Evolutionary conservation across 1,140 invertebrate species (phyloP).

Genomic region (Pygmarrhopalites habei): DNA sequence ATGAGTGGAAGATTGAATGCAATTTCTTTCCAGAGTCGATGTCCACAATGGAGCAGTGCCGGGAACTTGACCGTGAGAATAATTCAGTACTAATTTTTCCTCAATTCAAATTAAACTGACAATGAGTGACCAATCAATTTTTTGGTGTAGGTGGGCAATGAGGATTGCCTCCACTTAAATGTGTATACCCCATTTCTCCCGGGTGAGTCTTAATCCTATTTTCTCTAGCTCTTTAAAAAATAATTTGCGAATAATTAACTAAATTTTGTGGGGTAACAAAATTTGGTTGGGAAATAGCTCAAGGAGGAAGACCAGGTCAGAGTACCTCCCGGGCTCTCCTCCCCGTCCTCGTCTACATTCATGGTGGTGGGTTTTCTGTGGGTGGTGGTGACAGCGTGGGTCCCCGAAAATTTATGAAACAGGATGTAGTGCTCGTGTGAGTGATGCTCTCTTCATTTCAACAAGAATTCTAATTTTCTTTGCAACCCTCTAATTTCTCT

Average conservation of each 20-base stretch:
- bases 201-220: background rate
- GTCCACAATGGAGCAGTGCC: constrained; percentile 16
- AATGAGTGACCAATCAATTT: too few relatives aligned
- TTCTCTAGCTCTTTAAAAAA: background rate
- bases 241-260: background rate
- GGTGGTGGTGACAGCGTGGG: constrained; percentile 35
- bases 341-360: constrained; percentile 37
- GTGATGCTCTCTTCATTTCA: too few relatives aligned
- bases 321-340: constrained; percentile 18
- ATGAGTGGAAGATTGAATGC: constrained; percentile 12
- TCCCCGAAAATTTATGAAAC: constrained; percentile 41
- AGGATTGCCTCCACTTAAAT: constrained; percentile 28
- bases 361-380: constrained; percentile 37
- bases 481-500: too few relatives aligned
- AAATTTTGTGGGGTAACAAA: background rate
- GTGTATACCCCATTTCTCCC: constrained; percentile 13
- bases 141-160: constrained; percentile 15
- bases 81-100: too few relatives aligned
- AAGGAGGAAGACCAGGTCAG: constrained; percentile 15
- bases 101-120: too few relatives aligned
- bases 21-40: constrained; percentile 3
- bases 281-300: background rate
- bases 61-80: constrained; percentile 9
- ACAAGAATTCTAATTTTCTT: too few relatives aligned
- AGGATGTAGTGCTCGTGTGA: constrained; percentile 48